These are phyloP conservation scores for Drosophila anomalata DNA, from an alignment of 2,888 invertebrate species.

Conservation along the genomic window DNA sequence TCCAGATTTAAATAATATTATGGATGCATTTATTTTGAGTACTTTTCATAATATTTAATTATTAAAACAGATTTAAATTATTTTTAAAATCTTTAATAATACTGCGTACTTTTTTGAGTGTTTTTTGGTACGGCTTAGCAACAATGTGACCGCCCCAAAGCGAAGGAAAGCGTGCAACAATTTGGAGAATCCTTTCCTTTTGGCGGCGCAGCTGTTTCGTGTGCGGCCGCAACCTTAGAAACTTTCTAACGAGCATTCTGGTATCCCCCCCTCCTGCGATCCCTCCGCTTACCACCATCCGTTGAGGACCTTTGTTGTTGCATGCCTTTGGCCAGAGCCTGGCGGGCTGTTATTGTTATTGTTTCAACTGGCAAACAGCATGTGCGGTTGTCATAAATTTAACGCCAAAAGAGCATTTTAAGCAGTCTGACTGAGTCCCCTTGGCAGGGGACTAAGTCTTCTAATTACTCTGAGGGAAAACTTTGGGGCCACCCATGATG, in stretches of 20 bases:
- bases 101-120: not conserved
- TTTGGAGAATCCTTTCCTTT: conserved; percentile 66
- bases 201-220: conserved; percentile 71
- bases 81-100: too few relatives aligned
- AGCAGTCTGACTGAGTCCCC: conserved; percentile 53
- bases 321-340: conserved; percentile 30
- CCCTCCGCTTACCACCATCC: not conserved
- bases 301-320: conserved; percentile 27
- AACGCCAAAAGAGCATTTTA: conserved; percentile 75
- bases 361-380: conserved; percentile 60
- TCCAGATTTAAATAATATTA: not conserved
- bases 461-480: conserved; percentile 69
- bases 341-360: conserved; percentile 45
- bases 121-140: conserved; percentile 28
- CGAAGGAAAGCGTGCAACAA: conserved; percentile 62
- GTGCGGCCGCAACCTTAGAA: conserved; percentile 63
- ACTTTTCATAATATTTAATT: not conserved
- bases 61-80: too few relatives aligned
- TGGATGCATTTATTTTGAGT: too few relatives aligned
- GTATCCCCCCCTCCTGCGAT: conserved; percentile 14
- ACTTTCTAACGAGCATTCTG: conserved; percentile 60
- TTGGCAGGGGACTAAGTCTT: conserved; percentile 61
- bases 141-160: conserved; percentile 51
- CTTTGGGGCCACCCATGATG: conserved; percentile 45
- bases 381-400: conserved; percentile 78